These are phyloP conservation scores for Tinea pellionella DNA, from an alignment of 2,888 invertebrate genomes.

Conservation along the genomic window DNA sequence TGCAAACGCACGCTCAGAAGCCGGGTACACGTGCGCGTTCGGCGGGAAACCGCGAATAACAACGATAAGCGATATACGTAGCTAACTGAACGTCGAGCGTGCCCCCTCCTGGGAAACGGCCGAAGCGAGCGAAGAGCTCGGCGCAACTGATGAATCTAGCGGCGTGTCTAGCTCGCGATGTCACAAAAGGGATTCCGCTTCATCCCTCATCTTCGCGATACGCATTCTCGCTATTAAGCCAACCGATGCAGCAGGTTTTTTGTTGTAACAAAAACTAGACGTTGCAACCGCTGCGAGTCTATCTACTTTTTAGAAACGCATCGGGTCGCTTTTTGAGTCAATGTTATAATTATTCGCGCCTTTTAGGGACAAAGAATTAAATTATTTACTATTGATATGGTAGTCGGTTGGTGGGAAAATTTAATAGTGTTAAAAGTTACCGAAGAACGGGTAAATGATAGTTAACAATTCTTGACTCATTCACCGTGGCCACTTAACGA, in stretches of 20 bases:
- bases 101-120: constrained; percentile 41
- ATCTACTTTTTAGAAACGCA: constrained; percentile 31
- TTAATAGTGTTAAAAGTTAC: neutral
- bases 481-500: neutral
- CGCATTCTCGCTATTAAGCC: constrained; percentile 2
- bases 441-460: neutral
- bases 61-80: constrained; percentile 32
- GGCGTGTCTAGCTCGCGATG: constrained; percentile 18
- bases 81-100: constrained; percentile 23
- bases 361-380: constrained; percentile 41
- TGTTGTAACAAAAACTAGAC: constrained; percentile 31
- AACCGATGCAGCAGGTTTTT: constrained; percentile 24
- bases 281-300: constrained; percentile 24
- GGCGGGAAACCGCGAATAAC: constrained; percentile 56
- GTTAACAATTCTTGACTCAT: too few relatives aligned
- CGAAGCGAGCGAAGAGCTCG: constrained; percentile 51
- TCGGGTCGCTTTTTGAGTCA: constrained; percentile 49
- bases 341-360: constrained; percentile 52
- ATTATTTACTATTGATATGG: constrained; percentile 7
- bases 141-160: constrained; percentile 47
- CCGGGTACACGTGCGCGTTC: constrained; percentile 57
- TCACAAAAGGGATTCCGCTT: constrained; percentile 12
- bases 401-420: constrained; percentile 10
- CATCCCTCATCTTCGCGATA: constrained; percentile 8
- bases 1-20: neutral